Conservation (phyloP, 2,113 vertebrate species). For the Spheniscus mendiculus region DNA sequence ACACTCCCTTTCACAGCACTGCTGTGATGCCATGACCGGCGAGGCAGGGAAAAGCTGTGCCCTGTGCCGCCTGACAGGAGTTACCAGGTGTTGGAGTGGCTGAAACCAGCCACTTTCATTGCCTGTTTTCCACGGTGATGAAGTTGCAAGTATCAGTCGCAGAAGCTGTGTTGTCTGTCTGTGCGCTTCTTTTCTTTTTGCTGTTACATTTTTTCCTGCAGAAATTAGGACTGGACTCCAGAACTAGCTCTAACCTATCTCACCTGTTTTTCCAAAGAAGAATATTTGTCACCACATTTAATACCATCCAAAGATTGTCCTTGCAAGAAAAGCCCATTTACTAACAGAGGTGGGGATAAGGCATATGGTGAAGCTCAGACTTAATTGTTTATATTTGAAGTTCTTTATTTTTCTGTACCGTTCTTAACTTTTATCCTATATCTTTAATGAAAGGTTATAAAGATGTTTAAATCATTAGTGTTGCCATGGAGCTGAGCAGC, state of each 20-base stretch:
- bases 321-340: background rate
- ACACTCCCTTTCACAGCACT: background rate
- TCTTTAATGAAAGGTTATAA: background rate
- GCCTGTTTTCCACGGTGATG: background rate
- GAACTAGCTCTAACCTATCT: no score
- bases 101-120: background rate
- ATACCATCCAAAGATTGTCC: background rate
- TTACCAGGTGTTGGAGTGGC: background rate
- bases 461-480: slow-evolving; percentile 8
- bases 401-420: background rate
- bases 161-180: background rate
- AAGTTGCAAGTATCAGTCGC: background rate
- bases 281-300: background rate
- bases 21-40: background rate
- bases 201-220: background rate
- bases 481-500: background rate
- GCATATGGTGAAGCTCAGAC: background rate
- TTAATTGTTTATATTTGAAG: background rate
- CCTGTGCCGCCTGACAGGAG: background rate
- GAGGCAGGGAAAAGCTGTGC: background rate
- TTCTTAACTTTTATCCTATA: background rate
- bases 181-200: background rate
- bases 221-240: background rate
- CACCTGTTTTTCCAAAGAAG: background rate
- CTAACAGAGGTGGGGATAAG: background rate